Evolutionary conservation across 2,113 vertebrate genomes (phyloP), one percentile per base, ranked within the genome.

Genomic region (Meriones unguiculatus): DNA sequence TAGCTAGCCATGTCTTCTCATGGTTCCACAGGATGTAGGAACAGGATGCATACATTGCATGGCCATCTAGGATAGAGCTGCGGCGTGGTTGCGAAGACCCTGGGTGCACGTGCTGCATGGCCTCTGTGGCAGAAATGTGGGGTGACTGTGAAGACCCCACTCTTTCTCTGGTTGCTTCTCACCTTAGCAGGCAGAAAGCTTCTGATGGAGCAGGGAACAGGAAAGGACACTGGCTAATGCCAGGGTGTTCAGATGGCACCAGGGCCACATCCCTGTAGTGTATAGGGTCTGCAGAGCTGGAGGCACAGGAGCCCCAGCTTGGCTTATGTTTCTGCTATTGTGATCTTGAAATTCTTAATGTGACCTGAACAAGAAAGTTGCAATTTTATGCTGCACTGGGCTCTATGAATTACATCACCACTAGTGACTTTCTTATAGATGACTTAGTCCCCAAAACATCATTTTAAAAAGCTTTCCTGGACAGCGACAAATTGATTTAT

Each of bases 261-360:
- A 70, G 46, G 17, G 20, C 65, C 65, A 69, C 25, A 70, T 52
- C 64, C 46, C 32, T 59, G 20, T 32, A 50, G 41, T 46, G 9
- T 38, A 28, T 41, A 38, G 32, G 54, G 41, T 46, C 8, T 0
- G 11, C 57, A 82, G 50, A 46, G 17, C n/a, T 24, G 15, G 62
- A 30, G 32, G 6, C 75, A 35, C 46, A 35, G 20, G 30, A n/a
- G 46, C 8, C 30, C 2, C 0, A 0, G 10, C 24, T 0, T 52
- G 13, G 5, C 2, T 18, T 5, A 32, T 25, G 5, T 28, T 52
- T 65, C 73, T 41, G 80, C 2, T 11, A 38, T 20, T 15, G 13
- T 52, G 0, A 0, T 72, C 69, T 3, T 54, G 30, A 52, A 41
- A 24, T 50, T 52, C 73, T 32, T 17, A 6, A 20, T 2, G 2